Evolutionary conservation across 2,888 invertebrate genomes (phyloP), one percentile per base, ranked within the genome.

Genomic region (Nemoura dubitans): DNA sequence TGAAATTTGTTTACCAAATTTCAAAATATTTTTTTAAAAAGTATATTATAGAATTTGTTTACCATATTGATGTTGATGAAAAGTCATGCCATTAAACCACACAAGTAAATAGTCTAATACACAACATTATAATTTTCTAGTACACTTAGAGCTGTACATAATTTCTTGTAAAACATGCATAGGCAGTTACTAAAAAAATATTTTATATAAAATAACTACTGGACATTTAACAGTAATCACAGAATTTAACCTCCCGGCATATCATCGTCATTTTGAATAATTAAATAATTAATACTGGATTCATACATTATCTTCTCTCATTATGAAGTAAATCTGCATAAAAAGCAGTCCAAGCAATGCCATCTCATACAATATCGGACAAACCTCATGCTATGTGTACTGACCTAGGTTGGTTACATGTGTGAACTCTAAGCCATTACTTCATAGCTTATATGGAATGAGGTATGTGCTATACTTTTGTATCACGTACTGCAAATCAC

Each of bases 271-370:
- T 59, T 59, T 59, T 59, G n/a, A n/a, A 21, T 59, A 59, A 59
- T 59, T 59, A 59, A 14, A 7, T 14, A 59, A 7, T 21, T 59
- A 21, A 59, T 36, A 59, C 59, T 59, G 59, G 6, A 59, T 59
- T 59, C 59, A 59, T 59, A 21, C 2, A 7, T 59, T 16, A 59
- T 21, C 14, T 59, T 14, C 14, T 10, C 59, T 59, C 14, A 59
- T 59, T 59, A 59, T 59, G 21, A 59, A 59, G 10, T 21, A 59
- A 21, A 59, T 59, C 59, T 59, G 21, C 59, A 59, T 29, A 27
- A 83, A 83, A 83, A 83, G 36, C 26, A 14, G 43, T 83, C 30
- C 26, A 83, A 28, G 25, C 28, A 81, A 81, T 29, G 1, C 81
- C 30, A 81, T 81, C 30, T 81, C 30, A 1, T 81, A 2, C 14